Evolutionary conservation across 2,797 vertebrate genomes (phyloP), one percentile per base, ranked within the genome.

Genomic region (Trachurus trachurus): DNA sequence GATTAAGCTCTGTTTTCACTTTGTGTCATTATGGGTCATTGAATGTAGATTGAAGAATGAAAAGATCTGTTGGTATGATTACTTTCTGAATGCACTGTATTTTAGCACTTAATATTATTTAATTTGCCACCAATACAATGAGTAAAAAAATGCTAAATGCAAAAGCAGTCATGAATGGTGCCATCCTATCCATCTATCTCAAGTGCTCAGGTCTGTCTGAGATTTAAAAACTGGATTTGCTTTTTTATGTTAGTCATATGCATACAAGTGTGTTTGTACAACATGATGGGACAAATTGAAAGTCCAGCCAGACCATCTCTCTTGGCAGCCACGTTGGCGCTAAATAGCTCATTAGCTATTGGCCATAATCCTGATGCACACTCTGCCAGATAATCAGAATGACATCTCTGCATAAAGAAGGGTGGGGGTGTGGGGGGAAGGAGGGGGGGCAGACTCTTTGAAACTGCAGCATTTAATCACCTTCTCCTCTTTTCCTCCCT

Each of bases 271-370:
- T 68, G 57, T 74, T 67, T 61, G 63, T 56, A 70, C 29, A 54
- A 60, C 59, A 66, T 63, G 26, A 74, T 52, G 49, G 60, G 75
- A 40, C 60, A 64, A 66, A 78, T 17, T 65, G 58, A 80, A 59
- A 21, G 12, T 58, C 61, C 66, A 73, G 74, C 74, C 76, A 56
- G 37, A 60, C 62, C 62, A 40, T 83, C 40, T 69, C 76, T 88
- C 74, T 56, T 80, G 68, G 67, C 74, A 76, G 57, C 9, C 1
- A 13, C 56, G 64, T 78, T 78, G 76, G 59, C 60, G 75, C 71
- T 84, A 88, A 91, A 81, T 79, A 76, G 77, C 87, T 90, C 82
- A 90, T 93, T 91, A 93, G 87, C 76, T 59, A 40, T 82, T 92
- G 91, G 88, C 87, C 66, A 75, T 87, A 85, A 89, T 92, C 80